These are phyloP conservation scores for Drosophila pandora DNA, from an alignment of 1,140 invertebrate species.

Conservation along the genomic window DNA sequence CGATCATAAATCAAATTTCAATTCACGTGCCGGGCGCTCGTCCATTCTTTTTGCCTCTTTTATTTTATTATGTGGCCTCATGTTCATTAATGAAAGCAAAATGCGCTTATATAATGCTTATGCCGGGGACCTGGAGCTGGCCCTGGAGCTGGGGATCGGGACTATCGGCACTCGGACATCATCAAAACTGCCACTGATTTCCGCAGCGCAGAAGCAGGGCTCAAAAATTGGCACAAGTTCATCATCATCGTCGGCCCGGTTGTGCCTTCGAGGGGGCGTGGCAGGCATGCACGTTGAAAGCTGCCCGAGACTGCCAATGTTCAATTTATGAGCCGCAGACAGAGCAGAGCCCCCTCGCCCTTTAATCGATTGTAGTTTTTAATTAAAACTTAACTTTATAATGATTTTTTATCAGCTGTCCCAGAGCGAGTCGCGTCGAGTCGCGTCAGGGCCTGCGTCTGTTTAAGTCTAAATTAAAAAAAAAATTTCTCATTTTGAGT, in stretches of 20 bases:
- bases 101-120: constrained; percentile 73
- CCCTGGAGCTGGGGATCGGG: constrained; percentile 4
- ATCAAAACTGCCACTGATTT: constrained; percentile 72
- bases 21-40: constrained; percentile 71
- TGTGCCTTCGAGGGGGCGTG: constrained; percentile 43
- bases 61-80: constrained; percentile 16
- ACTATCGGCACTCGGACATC: constrained; percentile 55
- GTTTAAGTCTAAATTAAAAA: constrained; percentile 83
- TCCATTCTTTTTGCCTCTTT: constrained; percentile 11
- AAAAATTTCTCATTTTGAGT: constrained; percentile 81
- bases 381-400: constrained; percentile 84
- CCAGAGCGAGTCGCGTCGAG: constrained; percentile 3
- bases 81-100: constrained; percentile 80
- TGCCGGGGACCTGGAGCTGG: not conserved
- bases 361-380: constrained; percentile 80
- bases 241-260: constrained; percentile 48
- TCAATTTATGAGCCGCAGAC: constrained; percentile 83
- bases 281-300: constrained; percentile 67
- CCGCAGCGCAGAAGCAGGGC: constrained; percentile 6
- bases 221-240: constrained; percentile 78
- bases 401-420: constrained; percentile 84
- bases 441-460: constrained; percentile 13
- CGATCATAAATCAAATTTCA: constrained; percentile 76
- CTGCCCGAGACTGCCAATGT: constrained; percentile 56
- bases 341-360: constrained; percentile 48